Conservation (phyloP, 1,140 invertebrate genomes). For the Caenorhabditis briggsae region DNA sequence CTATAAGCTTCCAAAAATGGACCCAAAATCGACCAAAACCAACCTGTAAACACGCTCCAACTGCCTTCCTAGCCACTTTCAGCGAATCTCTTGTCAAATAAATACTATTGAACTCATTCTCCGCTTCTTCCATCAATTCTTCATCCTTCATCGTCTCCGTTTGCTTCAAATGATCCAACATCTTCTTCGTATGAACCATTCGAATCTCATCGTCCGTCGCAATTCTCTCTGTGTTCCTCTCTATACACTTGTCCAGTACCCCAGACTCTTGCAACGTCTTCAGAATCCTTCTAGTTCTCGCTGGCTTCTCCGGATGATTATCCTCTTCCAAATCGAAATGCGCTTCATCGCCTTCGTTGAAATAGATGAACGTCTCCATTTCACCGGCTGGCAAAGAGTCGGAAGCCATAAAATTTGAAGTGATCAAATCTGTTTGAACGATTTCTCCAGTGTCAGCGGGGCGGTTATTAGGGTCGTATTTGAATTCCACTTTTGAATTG, state of each 20-base stretch:
- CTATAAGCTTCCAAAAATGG: too few species aligned
- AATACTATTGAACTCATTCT: constrained; percentile 36
- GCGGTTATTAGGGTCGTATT: not conserved
- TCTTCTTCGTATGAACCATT: constrained; percentile 35
- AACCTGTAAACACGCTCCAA: not conserved
- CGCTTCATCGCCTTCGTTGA: constrained; percentile 31
- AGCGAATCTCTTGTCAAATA: constrained; percentile 11
- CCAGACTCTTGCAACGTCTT: constrained; percentile 25
- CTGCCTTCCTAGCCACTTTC: constrained; percentile 31
- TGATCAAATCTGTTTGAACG: not conserved
- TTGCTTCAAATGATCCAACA: constrained; percentile 4
- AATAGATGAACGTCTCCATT: constrained; percentile 20
- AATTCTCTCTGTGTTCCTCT: not conserved
- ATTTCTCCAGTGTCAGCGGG: constrained; percentile 5
- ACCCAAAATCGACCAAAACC: too few species aligned
- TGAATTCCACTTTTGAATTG: not conserved
- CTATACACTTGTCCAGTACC: not conserved
- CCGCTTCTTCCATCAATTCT: constrained; percentile 35
- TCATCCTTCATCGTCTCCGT: constrained; percentile 20
- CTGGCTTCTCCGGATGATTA: constrained; percentile 34
- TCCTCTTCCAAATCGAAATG: constrained; percentile 41
- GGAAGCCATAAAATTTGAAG: not conserved
- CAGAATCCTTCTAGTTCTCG: constrained; percentile 9
- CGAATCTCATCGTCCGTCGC: constrained; percentile 36
- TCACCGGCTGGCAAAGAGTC: not conserved